These are phyloP conservation scores for Trissolcus basalis DNA, from an alignment of 1,140 invertebrate genomes.

Conservation along the genomic window DNA sequence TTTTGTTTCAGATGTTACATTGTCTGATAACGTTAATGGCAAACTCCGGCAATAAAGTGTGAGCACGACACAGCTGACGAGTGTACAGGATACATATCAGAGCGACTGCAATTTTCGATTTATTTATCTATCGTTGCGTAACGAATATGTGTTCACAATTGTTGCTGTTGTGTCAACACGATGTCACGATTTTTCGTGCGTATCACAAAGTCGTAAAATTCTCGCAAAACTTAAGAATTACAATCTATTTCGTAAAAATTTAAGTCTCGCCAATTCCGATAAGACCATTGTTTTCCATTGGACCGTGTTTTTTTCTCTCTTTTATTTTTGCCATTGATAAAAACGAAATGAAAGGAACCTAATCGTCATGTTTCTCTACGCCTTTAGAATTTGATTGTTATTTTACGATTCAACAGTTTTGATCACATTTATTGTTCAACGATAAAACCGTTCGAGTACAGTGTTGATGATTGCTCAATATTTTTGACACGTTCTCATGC, in stretches of 20 bases:
- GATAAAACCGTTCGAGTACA: too few species aligned
- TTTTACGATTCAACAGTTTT: too few species aligned
- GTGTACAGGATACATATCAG: constrained; percentile 33
- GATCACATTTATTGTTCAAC: too few species aligned
- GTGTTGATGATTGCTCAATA: too few species aligned
- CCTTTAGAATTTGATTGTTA: too few species aligned
- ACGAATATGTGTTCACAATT: constrained; percentile 36
- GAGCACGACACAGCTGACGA: constrained; percentile 40
- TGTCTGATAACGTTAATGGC: constrained; percentile 55
- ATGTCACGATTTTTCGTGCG: constrained; percentile 28
- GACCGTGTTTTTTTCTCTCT: too few species aligned
- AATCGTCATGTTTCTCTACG: too few species aligned
- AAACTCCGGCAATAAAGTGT: constrained; percentile 49
- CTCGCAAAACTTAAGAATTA: constrained; percentile 15
- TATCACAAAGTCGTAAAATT: constrained; percentile 20
- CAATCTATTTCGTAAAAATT: too few species aligned
- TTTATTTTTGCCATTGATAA: too few species aligned
- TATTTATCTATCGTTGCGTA: constrained; percentile 52
- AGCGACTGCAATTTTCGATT: constrained; percentile 44
- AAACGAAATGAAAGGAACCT: too few species aligned
- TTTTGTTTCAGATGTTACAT: constrained; percentile 50
- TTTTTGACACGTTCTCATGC: too few species aligned
- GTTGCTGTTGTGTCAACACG: constrained; percentile 43
- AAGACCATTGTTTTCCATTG: not conserved
- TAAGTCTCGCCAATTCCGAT: constrained; percentile 4